Percentiles rank a stretch among this genome's conserved stretches.
Conservation (phyloP, 37 sponge, comb jelly and placozoan genomes). For the Ianthella basta region DNA sequence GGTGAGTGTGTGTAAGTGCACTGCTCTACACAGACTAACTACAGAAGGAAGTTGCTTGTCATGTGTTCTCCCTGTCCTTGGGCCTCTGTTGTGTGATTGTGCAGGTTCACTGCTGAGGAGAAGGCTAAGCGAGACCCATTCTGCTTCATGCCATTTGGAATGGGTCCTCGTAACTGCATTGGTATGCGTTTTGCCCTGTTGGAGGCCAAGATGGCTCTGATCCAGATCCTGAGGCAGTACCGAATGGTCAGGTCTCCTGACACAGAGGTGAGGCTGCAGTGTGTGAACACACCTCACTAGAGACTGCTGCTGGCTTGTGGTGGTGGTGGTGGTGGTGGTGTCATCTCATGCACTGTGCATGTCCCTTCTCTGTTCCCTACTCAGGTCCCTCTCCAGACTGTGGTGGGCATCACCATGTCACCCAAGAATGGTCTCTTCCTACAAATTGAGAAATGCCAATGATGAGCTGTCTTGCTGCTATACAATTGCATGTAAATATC, state of each 20-base stretch:
- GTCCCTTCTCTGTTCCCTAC: not conserved
- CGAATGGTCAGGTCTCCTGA: constrained; percentile 51
- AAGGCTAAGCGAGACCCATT: constrained; percentile 56
- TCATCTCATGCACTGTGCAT: too few relatives aligned
- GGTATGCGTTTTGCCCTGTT: constrained; percentile 82
- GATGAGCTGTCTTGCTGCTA: too few relatives aligned
- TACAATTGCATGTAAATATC: too few relatives aligned
- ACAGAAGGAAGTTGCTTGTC: too few relatives aligned
- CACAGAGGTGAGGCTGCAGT: constrained; percentile 15
- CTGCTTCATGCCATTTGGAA: constrained; percentile 74
- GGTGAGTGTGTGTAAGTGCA: constrained; percentile 22
- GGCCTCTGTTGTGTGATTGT: not conserved
- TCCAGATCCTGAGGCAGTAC: constrained; percentile 55
- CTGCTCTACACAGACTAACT: too few relatives aligned
- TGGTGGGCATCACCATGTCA: constrained; percentile 60
- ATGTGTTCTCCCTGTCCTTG: not conserved
- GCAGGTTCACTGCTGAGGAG: constrained; percentile 70
- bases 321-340: too few relatives aligned
- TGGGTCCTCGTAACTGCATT: constrained; percentile 80
- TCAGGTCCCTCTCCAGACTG: constrained; percentile 54
- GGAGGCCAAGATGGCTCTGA: constrained; percentile 75
- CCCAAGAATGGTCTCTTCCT: constrained; percentile 60
- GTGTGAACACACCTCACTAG: too few relatives aligned
- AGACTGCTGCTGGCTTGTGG: too few relatives aligned
- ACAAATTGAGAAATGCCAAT: too few relatives aligned